Conservation (phyloP, 2,797 vertebrate genomes). For the Smutsia temminckii region DNA sequence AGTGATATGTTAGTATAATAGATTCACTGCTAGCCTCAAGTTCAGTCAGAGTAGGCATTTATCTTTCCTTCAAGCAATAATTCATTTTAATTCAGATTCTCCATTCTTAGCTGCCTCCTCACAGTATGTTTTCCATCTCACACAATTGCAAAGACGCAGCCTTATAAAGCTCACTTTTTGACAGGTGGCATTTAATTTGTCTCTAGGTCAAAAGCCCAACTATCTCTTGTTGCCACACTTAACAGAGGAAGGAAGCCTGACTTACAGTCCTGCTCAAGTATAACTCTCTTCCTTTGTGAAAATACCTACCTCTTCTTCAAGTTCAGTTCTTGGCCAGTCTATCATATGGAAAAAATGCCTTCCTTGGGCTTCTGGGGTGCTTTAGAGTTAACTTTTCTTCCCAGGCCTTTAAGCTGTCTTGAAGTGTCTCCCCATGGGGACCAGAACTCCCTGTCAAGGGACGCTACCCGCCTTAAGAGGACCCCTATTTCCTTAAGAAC, state of each 20-base stretch:
- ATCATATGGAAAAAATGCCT: conserved; percentile 23
- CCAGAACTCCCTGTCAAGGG: not conserved
- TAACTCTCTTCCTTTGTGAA: not conserved
- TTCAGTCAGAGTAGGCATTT: conserved; percentile 58
- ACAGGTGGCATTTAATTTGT: conserved; percentile 73
- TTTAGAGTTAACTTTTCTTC: conserved; percentile 33
- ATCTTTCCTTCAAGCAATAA: conserved; percentile 64
- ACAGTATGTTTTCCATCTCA: conserved; percentile 59
- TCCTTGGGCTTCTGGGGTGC: not conserved
- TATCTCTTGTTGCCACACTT: conserved; percentile 36
- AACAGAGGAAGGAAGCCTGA: not conserved
- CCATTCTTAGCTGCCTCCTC: conserved; percentile 46
- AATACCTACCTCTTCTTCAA: conserved; percentile 37
- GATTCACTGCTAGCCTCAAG: conserved; percentile 18
- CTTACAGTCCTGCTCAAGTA: not conserved
- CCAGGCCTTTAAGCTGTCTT: not conserved
- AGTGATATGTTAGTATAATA: conserved; percentile 17
- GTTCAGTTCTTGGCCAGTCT: not conserved
- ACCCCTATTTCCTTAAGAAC: not conserved
- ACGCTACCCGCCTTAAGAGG: not conserved
- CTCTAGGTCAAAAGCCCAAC: conserved; percentile 57
- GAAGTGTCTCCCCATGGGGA: not conserved
- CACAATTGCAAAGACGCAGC: conserved; percentile 49
- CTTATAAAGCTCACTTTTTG: conserved; percentile 62
- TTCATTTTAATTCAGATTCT: conserved; percentile 70